Percentiles rank a stretch among this genome's conserved stretches.
phyloP scores from a whole-genome alignment of 2,113 vertebrate genomes.

The Zosterops japonicus region DNA sequence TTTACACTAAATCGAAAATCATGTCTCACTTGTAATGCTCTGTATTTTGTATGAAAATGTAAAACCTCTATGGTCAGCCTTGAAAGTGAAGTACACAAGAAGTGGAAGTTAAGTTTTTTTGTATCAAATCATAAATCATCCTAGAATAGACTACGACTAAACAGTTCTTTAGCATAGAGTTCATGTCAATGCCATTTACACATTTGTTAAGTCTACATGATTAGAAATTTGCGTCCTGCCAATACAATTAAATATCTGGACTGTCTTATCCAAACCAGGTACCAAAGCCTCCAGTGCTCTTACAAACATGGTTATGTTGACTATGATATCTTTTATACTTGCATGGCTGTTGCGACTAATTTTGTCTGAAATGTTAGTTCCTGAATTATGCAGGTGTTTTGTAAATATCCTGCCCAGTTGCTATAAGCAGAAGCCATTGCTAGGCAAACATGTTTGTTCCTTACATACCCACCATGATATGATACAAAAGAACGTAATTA shows the following conservation, averaged over 20 bases:
- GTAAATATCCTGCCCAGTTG: not conserved
- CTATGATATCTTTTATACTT: fast-evolving
- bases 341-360: not conserved
- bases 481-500: not conserved
- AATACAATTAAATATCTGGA: not conserved
- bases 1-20: not conserved
- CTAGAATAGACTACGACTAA: not conserved
- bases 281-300: not conserved
- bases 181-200: not conserved
- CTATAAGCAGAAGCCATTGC: not conserved
- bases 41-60: not conserved
- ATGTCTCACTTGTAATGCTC: fast-evolving
- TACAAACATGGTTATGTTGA: not conserved
- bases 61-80: not conserved
- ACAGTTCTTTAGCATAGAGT: not conserved
- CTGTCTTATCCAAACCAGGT: not conserved
- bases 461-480: not conserved
- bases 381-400: fast-evolving
- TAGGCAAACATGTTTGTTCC: not conserved
- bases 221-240: not conserved
- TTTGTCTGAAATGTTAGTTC: not conserved
- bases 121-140: not conserved
- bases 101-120: fast-evolving
- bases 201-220: fast-evolving
- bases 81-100: not conserved